Conservation (phyloP, 2,888 invertebrate species). For the Lycia hirtaria region DNA sequence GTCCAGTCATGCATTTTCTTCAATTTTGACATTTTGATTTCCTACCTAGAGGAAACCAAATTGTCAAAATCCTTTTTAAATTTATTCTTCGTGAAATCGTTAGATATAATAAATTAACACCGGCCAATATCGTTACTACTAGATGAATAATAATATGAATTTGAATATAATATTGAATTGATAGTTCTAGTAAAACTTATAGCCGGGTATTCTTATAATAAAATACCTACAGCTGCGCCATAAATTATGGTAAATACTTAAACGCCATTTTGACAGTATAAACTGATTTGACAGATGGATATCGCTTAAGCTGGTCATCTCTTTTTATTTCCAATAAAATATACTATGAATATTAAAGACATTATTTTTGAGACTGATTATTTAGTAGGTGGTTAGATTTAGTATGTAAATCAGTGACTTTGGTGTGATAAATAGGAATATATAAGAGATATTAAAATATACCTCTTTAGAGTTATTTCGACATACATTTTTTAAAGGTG, state of each 20-base stretch:
- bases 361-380: conserved; percentile 12
- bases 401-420: conserved; percentile 10
- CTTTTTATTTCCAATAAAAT: conserved; percentile 23
- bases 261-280: background rate
- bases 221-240: background rate
- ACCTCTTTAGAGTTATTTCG: conserved; percentile 3
- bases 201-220: no score
- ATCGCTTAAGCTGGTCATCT: conserved; percentile 12
- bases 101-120: no score
- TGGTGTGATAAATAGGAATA: conserved; percentile 11
- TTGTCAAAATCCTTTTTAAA: no score
- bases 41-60: no score
- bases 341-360: conserved; percentile 18
- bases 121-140: no score
- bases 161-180: no score
- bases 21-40: no score
- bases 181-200: no score
- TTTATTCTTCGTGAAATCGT: no score
- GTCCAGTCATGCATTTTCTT: no score
- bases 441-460: conserved; percentile 5
- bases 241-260: background rate
- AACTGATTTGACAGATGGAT: background rate
- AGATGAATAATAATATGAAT: no score
- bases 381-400: conserved; percentile 6
- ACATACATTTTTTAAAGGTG: background rate